A percentile compares a stretch with the other conserved stretches of the same genome.
Evolutionary conservation across 2,113 vertebrate genomes (phyloP).

Genomic region (Anser cygnoides): DNA sequence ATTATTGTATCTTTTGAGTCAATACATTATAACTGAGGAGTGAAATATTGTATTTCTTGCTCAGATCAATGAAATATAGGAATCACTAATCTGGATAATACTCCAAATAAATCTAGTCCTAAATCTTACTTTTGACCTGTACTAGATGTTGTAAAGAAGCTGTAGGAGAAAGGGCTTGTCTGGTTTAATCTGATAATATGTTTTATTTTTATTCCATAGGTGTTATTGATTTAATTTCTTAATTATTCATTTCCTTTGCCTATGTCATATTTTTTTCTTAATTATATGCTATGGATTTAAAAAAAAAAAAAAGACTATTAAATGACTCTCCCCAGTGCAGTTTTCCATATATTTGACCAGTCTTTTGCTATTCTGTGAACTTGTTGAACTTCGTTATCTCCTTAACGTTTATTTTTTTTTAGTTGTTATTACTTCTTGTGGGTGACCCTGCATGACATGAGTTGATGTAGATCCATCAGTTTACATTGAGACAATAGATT

Average conservation of each 20-base stretch:
- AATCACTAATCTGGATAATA: not conserved
- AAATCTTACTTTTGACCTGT: not conserved
- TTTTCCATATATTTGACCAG: not conserved
- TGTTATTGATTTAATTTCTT: not conserved
- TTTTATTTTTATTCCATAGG: not conserved
- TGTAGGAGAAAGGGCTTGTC: not conserved
- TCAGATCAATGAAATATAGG: not conserved
- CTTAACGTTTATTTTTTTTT: not conserved
- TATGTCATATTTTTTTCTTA: not conserved
- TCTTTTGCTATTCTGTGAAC: not conserved
- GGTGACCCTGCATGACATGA: not conserved
- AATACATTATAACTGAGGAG: not conserved
- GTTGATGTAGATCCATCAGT: not conserved
- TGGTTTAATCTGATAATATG: not conserved
- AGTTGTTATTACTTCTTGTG: not conserved
- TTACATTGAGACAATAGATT: not conserved
- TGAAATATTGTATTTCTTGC: not conserved
- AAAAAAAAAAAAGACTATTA: not conserved
- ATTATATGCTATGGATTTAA: not conserved
- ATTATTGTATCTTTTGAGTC: not conserved
- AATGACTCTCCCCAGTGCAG: not conserved
- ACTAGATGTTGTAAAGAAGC: not conserved
- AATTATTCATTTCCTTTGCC: not conserved
- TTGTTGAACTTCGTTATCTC: not conserved
- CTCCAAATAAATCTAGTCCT: not conserved